Percentiles rank a stretch among this genome's conserved stretches.
Evolutionary conservation across 2,797 vertebrate species (phyloP).

Genomic region (Gymnodraco acuticeps): DNA sequence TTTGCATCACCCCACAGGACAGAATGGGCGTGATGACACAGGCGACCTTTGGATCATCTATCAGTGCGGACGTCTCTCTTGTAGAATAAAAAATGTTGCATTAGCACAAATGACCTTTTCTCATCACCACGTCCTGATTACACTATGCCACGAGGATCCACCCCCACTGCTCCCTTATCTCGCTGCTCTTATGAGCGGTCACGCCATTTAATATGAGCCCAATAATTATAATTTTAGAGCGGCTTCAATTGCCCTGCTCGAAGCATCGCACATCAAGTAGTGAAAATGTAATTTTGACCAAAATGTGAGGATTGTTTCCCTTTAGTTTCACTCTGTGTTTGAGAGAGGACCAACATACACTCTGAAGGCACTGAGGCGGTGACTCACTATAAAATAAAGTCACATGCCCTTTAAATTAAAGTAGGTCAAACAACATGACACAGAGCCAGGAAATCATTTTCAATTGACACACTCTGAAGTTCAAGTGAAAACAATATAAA

Average conservation of each 20-base stretch:
- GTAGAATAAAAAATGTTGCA: conserved; percentile 70
- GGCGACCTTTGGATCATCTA: conserved; percentile 75
- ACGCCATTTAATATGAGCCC: conserved; percentile 46
- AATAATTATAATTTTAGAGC: conserved; percentile 36
- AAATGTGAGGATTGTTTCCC: not conserved
- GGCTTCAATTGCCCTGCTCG: conserved; percentile 28
- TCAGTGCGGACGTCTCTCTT: conserved; percentile 61
- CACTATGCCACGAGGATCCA: conserved; percentile 53
- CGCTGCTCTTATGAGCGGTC: conserved; percentile 36
- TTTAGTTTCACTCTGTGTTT: conserved; percentile 1
- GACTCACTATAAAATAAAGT: conserved; percentile 35
- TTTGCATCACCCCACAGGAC: conserved; percentile 67
- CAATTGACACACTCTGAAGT: conserved; percentile 35
- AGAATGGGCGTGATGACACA: conserved; percentile 67
- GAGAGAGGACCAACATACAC: not conserved
- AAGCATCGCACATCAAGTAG: conserved; percentile 23
- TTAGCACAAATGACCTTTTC: conserved; percentile 78
- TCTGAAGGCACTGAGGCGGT: not conserved
- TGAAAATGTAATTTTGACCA: conserved; percentile 16
- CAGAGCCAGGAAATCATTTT: conserved; percentile 24
- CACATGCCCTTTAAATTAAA: conserved; percentile 37
- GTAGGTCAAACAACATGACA: conserved; percentile 33
- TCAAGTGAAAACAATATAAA: conserved; percentile 15
- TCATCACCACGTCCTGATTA: conserved; percentile 69
- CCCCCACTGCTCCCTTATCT: conserved; percentile 54